Conservation (phyloP, 2,113 vertebrate genomes). For the Campylorhamphus procurvoides region DNA sequence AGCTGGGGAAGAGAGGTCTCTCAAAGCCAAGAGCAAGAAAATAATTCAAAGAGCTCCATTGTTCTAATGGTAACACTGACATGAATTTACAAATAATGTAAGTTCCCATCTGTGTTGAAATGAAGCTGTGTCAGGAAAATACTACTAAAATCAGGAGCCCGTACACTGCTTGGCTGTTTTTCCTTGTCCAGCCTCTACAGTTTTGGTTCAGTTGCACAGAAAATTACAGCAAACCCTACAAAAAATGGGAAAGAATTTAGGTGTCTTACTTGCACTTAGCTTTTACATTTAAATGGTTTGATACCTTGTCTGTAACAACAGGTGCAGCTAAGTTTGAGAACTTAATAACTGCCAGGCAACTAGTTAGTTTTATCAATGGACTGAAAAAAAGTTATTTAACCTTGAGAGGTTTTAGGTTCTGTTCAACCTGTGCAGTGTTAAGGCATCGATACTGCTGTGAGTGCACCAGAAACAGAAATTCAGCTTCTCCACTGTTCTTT, state of each 20-base stretch:
- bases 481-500: neutral
- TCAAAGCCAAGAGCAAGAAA: neutral
- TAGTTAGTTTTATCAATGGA: neutral
- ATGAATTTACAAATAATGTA: neutral
- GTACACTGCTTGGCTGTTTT: neutral
- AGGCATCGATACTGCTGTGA: fast-evolving
- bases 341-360: neutral
- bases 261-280: neutral
- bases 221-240: neutral
- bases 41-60: neutral
- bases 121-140: neutral
- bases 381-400: neutral
- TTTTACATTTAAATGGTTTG: neutral
- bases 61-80: neutral
- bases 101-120: neutral
- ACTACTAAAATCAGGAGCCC: neutral
- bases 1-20: neutral
- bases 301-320: neutral
- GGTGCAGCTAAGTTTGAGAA: neutral
- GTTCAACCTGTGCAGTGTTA: neutral
- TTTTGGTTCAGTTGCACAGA: neutral
- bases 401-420: neutral
- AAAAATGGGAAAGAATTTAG: neutral
- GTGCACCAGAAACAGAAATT: neutral
- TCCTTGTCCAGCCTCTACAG: neutral